Evolutionary conservation across 2,113 vertebrate genomes (phyloP).

Genomic region (Campylomormyrus numenius): DNA sequence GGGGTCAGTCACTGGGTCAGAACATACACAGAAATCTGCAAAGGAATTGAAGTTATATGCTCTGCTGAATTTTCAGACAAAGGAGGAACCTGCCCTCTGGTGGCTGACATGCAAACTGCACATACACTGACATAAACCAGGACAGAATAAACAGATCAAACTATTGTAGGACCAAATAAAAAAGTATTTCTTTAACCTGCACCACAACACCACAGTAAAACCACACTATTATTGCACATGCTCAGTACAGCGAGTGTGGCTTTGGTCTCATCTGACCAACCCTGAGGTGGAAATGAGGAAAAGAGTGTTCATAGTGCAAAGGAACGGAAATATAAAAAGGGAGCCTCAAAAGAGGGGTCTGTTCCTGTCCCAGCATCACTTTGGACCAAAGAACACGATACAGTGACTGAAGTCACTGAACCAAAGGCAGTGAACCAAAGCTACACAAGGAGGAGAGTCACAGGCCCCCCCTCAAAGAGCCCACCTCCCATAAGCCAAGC

Average conservation of each 20-base stretch:
- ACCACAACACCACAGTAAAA: not conserved
- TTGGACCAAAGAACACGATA: not conserved
- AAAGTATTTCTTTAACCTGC: not conserved
- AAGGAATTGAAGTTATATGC: not conserved
- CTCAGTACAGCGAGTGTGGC: not conserved
- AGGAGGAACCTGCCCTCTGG: conserved; percentile 62
- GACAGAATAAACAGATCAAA: not conserved
- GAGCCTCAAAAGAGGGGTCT: not conserved
- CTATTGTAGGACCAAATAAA: not conserved
- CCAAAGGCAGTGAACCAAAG: not conserved
- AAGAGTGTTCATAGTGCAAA: not conserved
- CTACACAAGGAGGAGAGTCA: not conserved
- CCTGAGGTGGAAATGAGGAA: not conserved
- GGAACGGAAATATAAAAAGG: not conserved
- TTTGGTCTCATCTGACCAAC: not conserved
- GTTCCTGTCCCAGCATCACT: not conserved
- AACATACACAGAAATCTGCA: not conserved
- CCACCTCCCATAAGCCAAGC: not conserved
- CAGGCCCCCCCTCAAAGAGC: not conserved
- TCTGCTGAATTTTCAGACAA: conserved; percentile 27
- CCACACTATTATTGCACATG: not conserved
- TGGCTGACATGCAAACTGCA: conserved; percentile 32
- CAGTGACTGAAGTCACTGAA: not conserved
- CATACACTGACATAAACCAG: not conserved
- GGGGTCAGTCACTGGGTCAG: not conserved